A percentile compares a stretch with the other conserved stretches of the same genome.
These are phyloP conservation scores for Eueides isabella DNA, from an alignment of 1,140 invertebrate genomes.

Conservation along the genomic window DNA sequence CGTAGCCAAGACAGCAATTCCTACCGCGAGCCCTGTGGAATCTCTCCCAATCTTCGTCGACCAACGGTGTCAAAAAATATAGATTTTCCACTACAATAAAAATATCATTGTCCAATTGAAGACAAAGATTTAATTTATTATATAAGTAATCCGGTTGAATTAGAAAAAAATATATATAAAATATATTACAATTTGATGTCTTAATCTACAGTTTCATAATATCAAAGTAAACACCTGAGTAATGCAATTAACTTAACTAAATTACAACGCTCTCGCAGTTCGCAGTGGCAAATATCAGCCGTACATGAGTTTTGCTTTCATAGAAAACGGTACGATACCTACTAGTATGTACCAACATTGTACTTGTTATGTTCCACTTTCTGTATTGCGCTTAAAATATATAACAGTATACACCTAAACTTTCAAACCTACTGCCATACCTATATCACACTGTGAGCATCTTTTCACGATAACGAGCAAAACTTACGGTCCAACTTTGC, in stretches of 20 bases:
- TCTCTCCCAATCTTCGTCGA: too few species aligned
- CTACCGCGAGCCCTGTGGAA: too few species aligned
- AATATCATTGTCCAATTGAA: too few species aligned
- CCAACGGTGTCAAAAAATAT: too few species aligned
- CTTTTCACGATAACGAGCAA: conserved; percentile 1
- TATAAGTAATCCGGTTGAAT: too few species aligned
- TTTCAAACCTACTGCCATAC: conserved; percentile 7
- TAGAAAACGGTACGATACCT: background rate
- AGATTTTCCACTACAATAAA: too few species aligned
- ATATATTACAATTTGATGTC: background rate
- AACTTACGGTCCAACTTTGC: conserved; percentile 4
- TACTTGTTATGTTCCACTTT: background rate
- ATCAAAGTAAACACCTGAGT: background rate
- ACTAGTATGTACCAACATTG: too few species aligned
- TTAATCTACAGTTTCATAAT: background rate
- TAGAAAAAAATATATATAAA: too few species aligned
- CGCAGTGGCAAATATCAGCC: background rate
- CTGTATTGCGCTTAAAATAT: background rate
- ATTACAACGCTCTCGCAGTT: background rate
- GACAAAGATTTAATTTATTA: too few species aligned
- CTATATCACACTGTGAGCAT: background rate
- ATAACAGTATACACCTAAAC: background rate
- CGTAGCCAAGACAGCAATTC: too few species aligned
- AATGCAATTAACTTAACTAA: conserved; percentile 6
- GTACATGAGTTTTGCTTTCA: background rate